Conservation (phyloP, 2,113 vertebrate genomes). For the Mustela nigripes region DNA sequence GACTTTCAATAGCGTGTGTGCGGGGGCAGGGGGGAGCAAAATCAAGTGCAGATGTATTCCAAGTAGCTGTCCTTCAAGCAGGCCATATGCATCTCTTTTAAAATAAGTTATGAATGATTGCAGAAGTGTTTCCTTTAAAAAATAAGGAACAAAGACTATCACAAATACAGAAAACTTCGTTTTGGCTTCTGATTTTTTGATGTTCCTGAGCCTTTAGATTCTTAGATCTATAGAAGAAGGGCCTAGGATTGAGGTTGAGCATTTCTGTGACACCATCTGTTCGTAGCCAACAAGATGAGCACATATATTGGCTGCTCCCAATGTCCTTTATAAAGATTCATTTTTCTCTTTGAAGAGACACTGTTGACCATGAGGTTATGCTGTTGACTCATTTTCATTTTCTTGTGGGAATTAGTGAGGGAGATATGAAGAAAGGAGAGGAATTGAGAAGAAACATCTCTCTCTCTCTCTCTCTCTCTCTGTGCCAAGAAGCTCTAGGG, state of each 20-base stretch:
- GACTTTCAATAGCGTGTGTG: background rate
- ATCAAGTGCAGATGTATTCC: background rate
- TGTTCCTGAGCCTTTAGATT: background rate
- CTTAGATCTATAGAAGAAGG: background rate
- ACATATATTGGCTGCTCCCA: background rate
- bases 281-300: background rate
- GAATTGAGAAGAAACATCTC: background rate
- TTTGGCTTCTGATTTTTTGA: slow-evolving; percentile 21
- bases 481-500: background rate
- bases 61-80: background rate
- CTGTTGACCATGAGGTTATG: slow-evolving; percentile 46
- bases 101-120: background rate
- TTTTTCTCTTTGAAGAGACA: background rate
- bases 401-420: background rate
- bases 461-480: too few species aligned
- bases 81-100: background rate
- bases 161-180: background rate
- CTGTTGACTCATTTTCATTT: slow-evolving; percentile 49
- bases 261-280: background rate
- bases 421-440: slow-evolving; percentile 29
- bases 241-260: background rate
- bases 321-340: background rate
- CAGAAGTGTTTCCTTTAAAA: background rate
- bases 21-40: background rate
- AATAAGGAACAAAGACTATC: background rate